Evolutionary conservation across 2,888 invertebrate genomes (phyloP).

Genomic region (Pilophorus perplexus): DNA sequence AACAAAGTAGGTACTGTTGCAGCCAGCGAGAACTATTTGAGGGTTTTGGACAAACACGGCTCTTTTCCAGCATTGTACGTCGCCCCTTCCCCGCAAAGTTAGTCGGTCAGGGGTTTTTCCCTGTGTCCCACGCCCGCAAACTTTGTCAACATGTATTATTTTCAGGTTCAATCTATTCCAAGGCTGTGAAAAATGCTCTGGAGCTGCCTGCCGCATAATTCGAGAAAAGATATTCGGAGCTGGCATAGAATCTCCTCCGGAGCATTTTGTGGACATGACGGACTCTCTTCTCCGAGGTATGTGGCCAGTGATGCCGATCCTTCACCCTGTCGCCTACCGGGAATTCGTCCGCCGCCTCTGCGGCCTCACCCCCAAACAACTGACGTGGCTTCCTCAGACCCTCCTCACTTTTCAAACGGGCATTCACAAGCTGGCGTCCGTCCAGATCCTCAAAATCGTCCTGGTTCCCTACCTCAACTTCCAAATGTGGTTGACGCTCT

Average conservation of each 20-base stretch:
- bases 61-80: too few species aligned
- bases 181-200: constrained; percentile 57
- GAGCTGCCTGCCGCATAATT: constrained; percentile 59
- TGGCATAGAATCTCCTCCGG: constrained; percentile 59
- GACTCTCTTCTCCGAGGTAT: constrained; percentile 65
- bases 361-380: constrained; percentile 55
- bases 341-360: constrained; percentile 60
- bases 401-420: constrained; percentile 52
- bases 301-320: constrained; percentile 64
- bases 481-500: constrained; percentile 59
- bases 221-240: constrained; percentile 63
- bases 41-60: too few species aligned
- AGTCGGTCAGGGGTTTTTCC: too few species aligned
- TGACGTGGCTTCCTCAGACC: constrained; percentile 52
- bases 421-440: constrained; percentile 52
- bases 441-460: constrained; percentile 52
- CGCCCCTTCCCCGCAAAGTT: too few species aligned
- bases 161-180: constrained; percentile 51
- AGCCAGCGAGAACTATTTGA: too few species aligned
- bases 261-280: constrained; percentile 66
- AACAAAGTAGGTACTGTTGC: too few species aligned
- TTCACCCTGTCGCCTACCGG: constrained; percentile 60
- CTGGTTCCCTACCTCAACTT: constrained; percentile 64
- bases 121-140: too few species aligned
- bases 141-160: neutral